Conservation (phyloP, 1,140 invertebrate species). For the Kradibia gibbosae region DNA sequence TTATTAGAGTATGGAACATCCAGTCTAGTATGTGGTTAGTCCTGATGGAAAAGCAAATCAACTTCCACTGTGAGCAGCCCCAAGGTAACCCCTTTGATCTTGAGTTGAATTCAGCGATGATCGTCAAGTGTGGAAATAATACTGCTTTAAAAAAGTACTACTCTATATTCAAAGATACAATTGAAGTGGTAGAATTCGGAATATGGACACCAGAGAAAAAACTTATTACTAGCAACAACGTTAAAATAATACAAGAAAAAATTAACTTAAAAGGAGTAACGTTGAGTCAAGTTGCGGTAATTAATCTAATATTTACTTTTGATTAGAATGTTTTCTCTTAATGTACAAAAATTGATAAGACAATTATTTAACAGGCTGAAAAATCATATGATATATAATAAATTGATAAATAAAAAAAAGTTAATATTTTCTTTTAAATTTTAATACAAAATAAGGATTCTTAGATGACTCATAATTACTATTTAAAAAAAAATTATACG, state of each 20-base stretch:
- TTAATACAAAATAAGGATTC: no score
- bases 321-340: no score
- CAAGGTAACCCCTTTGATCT: neutral
- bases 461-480: no score
- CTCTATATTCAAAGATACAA: neutral
- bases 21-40: neutral
- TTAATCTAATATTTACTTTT: neutral
- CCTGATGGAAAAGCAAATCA: neutral
- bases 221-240: neutral
- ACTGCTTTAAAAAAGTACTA: neutral
- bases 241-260: neutral
- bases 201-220: neutral
- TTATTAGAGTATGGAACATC: neutral
- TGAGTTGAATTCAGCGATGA: neutral
- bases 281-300: neutral
- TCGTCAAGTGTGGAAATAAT: neutral
- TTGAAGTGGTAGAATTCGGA: neutral
- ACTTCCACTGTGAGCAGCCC: neutral
- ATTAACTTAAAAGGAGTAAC: neutral
- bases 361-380: no score
- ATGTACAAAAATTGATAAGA: no score
- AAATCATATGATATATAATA: no score
- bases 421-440: no score
- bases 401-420: no score
- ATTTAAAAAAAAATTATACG: no score